phyloP scores from a whole-genome alignment of 2,797 vertebrate species.

The Oreortyx pictus region DNA sequence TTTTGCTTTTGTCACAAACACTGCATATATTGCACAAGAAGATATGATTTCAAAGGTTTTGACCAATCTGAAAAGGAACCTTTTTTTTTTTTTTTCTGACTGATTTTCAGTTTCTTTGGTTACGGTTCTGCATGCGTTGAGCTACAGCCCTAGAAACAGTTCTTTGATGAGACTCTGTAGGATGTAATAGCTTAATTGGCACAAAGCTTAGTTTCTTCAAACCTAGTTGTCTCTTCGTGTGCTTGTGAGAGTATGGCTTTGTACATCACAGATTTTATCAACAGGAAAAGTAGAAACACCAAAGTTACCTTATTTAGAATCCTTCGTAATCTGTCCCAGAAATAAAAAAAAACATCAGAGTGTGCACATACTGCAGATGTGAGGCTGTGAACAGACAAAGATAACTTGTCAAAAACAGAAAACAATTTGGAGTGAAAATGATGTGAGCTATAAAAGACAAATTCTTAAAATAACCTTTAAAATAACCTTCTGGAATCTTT shows the following conservation, averaged over 20 bases:
- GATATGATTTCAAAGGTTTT: not conserved
- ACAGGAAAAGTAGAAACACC: not conserved
- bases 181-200: constrained; percentile 21
- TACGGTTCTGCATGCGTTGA: not conserved
- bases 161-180: constrained; percentile 14
- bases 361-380: not conserved
- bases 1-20: not conserved
- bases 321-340: not conserved
- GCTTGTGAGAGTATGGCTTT: not conserved
- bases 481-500: not conserved
- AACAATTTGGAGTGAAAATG: not conserved
- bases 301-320: not conserved
- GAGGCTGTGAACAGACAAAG: not conserved
- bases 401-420: not conserved
- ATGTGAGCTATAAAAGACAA: not conserved
- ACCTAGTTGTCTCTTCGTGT: not conserved
- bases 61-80: not conserved
- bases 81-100: not conserved
- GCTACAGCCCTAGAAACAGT: not conserved
- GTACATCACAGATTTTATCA: not conserved
- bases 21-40: not conserved
- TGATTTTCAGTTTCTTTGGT: not conserved
- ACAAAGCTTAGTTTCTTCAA: constrained; percentile 24
- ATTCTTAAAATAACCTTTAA: not conserved
- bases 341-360: not conserved